Evolutionary conservation across 2,113 vertebrate genomes (phyloP), one percentile per base, ranked within the genome.

Genomic region (Bujurquina vittata): DNA sequence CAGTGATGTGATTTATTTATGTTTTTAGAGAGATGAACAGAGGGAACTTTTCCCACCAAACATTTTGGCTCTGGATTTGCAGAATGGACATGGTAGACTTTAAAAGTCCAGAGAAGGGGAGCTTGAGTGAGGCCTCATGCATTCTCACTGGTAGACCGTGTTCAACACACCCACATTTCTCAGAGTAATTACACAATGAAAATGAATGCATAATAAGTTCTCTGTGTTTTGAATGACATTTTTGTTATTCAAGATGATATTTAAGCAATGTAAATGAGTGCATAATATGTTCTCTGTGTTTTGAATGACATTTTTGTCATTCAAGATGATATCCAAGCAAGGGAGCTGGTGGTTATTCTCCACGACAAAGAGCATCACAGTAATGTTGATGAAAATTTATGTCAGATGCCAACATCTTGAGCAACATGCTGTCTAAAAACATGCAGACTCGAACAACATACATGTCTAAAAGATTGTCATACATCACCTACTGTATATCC

Each of bases 1-100:
- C 92, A 91, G 90, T 84, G 84, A 93, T 94, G 86, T 95, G 92
- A 95, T 95, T 96, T 95, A 95, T 95, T 95, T 94, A 89, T 94
- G 94, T 94, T 95, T 95, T 94, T 58, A 92, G 84, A 93, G 90
- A 86, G 87, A 92, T 93, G 91, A 92, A 95, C 89, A 90, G 85
- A 79, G 80, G 86, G 89, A 94, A 90, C 84, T 90, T 96, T 96
- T 94, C 94, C 94, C 94, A 95, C 94, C 91, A 93, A 94, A 89
- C 76, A 86, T 90, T 84, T 95, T 95, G 94, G 94, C 95, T 93
- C 92, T 54, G 82, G 85, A 75, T 75, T 67, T 84, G 89, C 89
- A 88, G 75, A 90, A 56, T 79, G 89, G 89, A 91, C 91, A 91
- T 90, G 86, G 55, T 87, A 65, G 84, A 87, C 91, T 83, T 88